phyloP scores from a whole-genome alignment of 2,888 invertebrate species.

The Podotricha telesiphe region DNA sequence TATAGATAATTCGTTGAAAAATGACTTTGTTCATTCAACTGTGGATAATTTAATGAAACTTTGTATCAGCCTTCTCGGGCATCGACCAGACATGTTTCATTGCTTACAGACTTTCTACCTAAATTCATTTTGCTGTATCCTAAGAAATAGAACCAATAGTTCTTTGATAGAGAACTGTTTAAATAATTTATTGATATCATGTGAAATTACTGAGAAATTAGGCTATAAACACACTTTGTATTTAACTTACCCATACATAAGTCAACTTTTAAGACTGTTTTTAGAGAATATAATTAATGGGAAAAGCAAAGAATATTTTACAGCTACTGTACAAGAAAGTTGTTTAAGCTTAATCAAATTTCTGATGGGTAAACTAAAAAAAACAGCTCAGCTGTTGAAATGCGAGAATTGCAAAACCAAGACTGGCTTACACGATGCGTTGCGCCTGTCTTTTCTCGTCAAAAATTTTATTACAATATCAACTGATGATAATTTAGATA shows the following conservation, averaged over 20 bases:
- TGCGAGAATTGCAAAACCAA: constrained; percentile 67
- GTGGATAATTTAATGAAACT: constrained; percentile 52
- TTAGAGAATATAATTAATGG: constrained; percentile 56
- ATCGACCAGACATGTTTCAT: constrained; percentile 58
- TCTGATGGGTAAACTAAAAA: constrained; percentile 55
- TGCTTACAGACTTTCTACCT: constrained; percentile 66
- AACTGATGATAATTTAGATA: constrained; percentile 47
- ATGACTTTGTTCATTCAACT: constrained; percentile 52
- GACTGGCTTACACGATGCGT: constrained; percentile 64
- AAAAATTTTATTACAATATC: constrained; percentile 60
- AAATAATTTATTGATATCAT: constrained; percentile 54
- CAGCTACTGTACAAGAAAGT: constrained; percentile 49
- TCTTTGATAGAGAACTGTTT: constrained; percentile 53
- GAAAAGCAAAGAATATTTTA: constrained; percentile 46
- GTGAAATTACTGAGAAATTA: constrained; percentile 59
- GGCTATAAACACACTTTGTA: constrained; percentile 56
- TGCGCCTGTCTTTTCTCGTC: constrained; percentile 61
- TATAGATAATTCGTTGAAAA: constrained; percentile 61
- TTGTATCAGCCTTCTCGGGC: constrained; percentile 56
- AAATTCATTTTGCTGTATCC: constrained; percentile 60
- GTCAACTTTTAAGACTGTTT: constrained; percentile 63
- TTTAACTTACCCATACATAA: constrained; percentile 63
- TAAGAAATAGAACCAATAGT: constrained; percentile 50
- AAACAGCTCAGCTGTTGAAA: constrained; percentile 60
- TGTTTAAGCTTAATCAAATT: constrained; percentile 60